phyloP scores from a whole-genome alignment of 2,797 vertebrate genomes.

The Alosa sapidissima region DNA sequence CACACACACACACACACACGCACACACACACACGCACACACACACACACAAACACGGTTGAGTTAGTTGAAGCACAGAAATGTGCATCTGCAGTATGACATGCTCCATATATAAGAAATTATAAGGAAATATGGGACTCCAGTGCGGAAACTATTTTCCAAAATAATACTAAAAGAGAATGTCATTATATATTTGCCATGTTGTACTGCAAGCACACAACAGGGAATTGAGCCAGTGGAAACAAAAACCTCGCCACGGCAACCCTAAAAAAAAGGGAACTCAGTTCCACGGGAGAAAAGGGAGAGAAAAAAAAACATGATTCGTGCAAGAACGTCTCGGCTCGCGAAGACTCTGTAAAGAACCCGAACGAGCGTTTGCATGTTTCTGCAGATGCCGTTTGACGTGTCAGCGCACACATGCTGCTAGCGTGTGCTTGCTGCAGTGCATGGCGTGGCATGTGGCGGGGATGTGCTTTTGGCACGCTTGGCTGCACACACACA shows the following conservation, averaged over 20 bases:
- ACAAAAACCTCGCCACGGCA: not conserved
- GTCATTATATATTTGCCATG: slow-evolving; percentile 18
- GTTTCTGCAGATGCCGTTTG: slow-evolving; percentile 8
- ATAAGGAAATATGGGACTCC: slow-evolving; percentile 20
- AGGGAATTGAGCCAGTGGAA: slow-evolving; percentile 14
- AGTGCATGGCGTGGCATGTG: not conserved
- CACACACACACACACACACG: not conserved
- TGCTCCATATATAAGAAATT: slow-evolving; percentile 24
- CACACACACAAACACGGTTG: not conserved
- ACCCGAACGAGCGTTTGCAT: not conserved
- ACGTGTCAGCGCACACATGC: not conserved
- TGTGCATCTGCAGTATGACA: not conserved
- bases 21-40: slow-evolving; percentile 3
- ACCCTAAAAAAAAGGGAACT: not conserved
- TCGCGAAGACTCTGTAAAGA: not conserved
- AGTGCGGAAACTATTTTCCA: slow-evolving; percentile 4
- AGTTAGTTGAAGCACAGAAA: not conserved
- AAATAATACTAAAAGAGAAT: slow-evolving; percentile 3
- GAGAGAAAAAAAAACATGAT: not conserved
- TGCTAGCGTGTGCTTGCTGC: not conserved
- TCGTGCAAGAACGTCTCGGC: not conserved
- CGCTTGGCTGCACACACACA: not conserved
- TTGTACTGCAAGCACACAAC: not conserved
- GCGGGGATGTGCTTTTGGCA: not conserved
- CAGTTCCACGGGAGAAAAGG: not conserved